Percentiles rank a stretch among this genome's conserved stretches.
These are phyloP conservation scores for Corvus moneduloides DNA, from an alignment of 2,113 vertebrate species.

Conservation along the genomic window DNA sequence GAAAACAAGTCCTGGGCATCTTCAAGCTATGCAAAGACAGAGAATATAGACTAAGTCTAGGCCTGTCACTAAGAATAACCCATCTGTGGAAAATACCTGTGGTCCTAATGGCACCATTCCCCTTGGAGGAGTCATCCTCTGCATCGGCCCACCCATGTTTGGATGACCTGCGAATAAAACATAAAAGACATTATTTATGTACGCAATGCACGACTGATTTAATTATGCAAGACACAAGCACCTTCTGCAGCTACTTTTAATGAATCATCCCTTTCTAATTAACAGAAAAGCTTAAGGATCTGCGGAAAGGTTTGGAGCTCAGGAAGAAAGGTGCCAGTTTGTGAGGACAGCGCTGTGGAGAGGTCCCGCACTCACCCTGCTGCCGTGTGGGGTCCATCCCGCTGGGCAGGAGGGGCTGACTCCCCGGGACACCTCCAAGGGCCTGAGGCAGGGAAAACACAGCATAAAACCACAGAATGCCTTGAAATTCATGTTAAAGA, in stretches of 20 bases:
- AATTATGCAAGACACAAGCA: not conserved
- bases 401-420: slow-evolving; percentile 92
- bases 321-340: no score
- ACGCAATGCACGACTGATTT: no score
- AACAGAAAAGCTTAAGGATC: not conserved
- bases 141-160: slow-evolving; percentile 97
- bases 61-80: not conserved
- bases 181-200: not conserved
- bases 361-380: slow-evolving; percentile 79
- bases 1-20: not conserved
- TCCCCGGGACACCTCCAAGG: slow-evolving; percentile 91
- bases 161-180: slow-evolving; percentile 84
- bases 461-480: not conserved
- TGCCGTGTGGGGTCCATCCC: slow-evolving; percentile 97
- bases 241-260: not conserved
- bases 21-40: not conserved
- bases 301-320: not conserved
- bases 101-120: slow-evolving; percentile 96
- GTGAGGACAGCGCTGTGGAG: not conserved
- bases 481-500: not conserved
- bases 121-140: slow-evolving; percentile 96
- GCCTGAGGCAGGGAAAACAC: slow-evolving; percentile 73
- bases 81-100: slow-evolving; percentile 79
- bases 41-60: not conserved
- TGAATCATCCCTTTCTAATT: not conserved